Evolutionary conservation across 2,888 invertebrate genomes (phyloP).

Genomic region (Trypoxylon attenuatum): DNA sequence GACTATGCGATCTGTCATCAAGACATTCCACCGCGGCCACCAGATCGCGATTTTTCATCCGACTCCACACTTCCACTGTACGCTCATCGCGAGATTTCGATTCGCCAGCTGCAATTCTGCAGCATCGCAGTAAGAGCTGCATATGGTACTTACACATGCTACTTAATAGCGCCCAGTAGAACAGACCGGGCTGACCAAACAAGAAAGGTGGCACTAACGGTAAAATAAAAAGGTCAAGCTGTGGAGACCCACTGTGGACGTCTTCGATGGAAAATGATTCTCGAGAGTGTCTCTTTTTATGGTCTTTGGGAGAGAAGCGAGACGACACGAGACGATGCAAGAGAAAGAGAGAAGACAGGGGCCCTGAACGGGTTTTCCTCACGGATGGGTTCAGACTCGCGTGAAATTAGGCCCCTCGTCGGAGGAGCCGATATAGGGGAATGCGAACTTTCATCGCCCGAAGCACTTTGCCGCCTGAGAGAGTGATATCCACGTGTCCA

Average conservation of each 20-base stretch:
- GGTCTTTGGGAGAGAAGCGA: too few relatives aligned
- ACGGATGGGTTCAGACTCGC: constrained; percentile 35
- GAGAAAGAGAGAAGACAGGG: constrained; percentile 1
- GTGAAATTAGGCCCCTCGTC: constrained; percentile 48
- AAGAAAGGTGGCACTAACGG: not conserved
- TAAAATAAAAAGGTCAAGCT: not conserved
- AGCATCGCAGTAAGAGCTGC: too few relatives aligned
- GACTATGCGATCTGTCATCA: constrained; percentile 34
- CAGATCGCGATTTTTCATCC: not conserved
- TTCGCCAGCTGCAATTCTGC: too few relatives aligned
- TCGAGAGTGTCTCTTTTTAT: not conserved
- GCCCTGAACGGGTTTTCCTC: constrained; percentile 26
- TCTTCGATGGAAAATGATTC: not conserved
- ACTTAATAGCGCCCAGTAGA: too few relatives aligned
- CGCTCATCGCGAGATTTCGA: too few relatives aligned
- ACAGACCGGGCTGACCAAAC: not conserved
- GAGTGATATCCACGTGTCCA: constrained; percentile 49
- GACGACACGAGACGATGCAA: not conserved
- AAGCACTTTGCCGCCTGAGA: constrained; percentile 42
- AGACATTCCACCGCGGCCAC: constrained; percentile 19
- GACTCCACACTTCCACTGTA: too few relatives aligned
- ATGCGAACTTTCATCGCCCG: constrained; percentile 55
- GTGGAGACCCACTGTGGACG: constrained; percentile 1
- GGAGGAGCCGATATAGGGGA: constrained; percentile 30
- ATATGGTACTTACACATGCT: too few relatives aligned